Evolutionary conservation across 1,140 invertebrate genomes (phyloP), one percentile per base, ranked within the genome.

Genomic region (Batillaria attramentaria): DNA sequence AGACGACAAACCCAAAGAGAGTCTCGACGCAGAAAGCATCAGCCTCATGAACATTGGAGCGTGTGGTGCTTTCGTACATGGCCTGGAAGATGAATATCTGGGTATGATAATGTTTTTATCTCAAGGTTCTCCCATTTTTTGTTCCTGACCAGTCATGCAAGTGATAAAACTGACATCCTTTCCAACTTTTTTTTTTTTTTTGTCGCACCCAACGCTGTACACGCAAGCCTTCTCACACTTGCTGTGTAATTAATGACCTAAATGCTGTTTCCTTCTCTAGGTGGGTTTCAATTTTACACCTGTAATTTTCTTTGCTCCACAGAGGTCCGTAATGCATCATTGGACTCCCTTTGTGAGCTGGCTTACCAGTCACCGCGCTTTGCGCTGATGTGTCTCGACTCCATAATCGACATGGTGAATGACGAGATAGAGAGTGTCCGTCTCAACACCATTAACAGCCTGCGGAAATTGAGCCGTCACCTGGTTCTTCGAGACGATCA

Each of bases 331-430:
- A 98, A 95, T 77, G 97, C 98, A 24, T 94, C 97, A 0, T 95
- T 99, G 0, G 96, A 98, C 88, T 98, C 98, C 0, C 93, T 99
- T 33, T 99, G 98, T 90, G 93, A 94, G 81, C 91, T 99, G 72
- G 97, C 98, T 0, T 91, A 96, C 73, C 94, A 95, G 79, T 96
- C 97, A 84, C 93, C 94, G 0, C 92, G 93, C 42, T 99, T 99
- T 92, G 97, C 98, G 0, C 65, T 78, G 6, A 80, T 87, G 28
- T 87, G 86, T 16, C 89, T 90, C 78, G 98, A 99, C 90, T 99
- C 99, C 87, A 93, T 99, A 54, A 98, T 99, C 0, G 98, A 99
- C 89, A 99, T 99, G 98, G 99, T 99, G 89, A 99, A 99, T 90
- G 98, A 99, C 92, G 98, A 99, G 92, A 99, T 99, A 81, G 98